Base-by-base conservation (phyloP, 2,888 invertebrate genomes). In the Leucophenga montana region DNA sequence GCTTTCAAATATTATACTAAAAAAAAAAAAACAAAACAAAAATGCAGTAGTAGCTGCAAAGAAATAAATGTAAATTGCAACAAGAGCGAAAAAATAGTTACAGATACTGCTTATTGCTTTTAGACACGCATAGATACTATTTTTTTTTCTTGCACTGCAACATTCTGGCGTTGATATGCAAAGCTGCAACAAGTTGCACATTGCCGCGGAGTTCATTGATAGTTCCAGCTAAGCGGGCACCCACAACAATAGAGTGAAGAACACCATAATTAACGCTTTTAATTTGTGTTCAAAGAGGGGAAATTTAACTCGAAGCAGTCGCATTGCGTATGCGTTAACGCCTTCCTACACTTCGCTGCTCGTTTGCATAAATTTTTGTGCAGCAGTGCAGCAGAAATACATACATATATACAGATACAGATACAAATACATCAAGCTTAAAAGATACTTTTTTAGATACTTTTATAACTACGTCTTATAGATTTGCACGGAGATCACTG, bases 311-410 rank as follows among this genome's bases (percentile, higher is more conserved):
- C 50, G 44, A 22, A 14, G 20, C 59, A 61, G 65, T 46, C 53
- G 20, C 53, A 64, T 46, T 66, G 31, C 67, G 18, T 50, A 14
- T 39, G 11, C 11, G 44, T 22, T 75, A 75, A 78, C 82, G 85
- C 84, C 80, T 85, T 78, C 83, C 78, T 80, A 85, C 85, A 85
- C 81, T 85, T 85, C 85, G 80, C 78, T 85, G 84, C 85, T 82
- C 85, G 81, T 83, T 82, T 82, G 85, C 81, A 82, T 82, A 82
- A 85, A 85, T 82, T 85, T 68, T 83, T 78, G 81, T 83, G 68
- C 79, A 79, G 68, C 79, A 79, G 80, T 78, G 78, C 67, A 71
- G 71, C 50, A 50, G 5, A 50, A 50, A 50, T 50, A 4, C 2
- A 8, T 50, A 50, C 1, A 50, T 3, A 50, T 18, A 50, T 18